These are phyloP conservation scores for Subanguina moxae DNA, from an alignment of 1,140 invertebrate species.

Conservation along the genomic window DNA sequence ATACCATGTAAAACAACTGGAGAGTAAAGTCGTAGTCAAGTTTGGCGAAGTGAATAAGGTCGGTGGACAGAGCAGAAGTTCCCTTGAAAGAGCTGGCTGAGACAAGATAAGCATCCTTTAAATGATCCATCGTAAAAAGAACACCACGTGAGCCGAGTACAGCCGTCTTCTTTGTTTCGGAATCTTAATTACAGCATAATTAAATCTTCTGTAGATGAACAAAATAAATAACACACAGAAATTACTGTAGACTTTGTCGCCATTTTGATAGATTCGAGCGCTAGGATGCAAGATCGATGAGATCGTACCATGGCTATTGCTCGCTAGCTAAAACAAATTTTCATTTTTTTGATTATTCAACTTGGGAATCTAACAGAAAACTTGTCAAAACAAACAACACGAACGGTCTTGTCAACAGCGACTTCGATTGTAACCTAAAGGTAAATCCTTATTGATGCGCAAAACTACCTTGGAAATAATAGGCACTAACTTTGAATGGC, in stretches of 20 bases:
- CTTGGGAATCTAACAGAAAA: conserved; percentile 20
- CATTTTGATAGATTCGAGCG: conserved; percentile 21
- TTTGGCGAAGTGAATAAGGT: conserved; percentile 20
- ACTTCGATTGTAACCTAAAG: conserved; percentile 22
- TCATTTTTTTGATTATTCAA: neutral
- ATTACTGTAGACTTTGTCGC: conserved; percentile 28
- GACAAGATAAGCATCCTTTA: conserved; percentile 29
- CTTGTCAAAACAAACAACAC: conserved; percentile 28
- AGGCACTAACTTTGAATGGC: conserved; percentile 22
- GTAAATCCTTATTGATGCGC: too few species aligned
- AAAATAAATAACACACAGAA: conserved; percentile 23
- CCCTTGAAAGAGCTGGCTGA: conserved; percentile 11
- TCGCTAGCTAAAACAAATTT: conserved; percentile 19
- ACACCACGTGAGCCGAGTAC: conserved; percentile 21
- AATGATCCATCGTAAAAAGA: conserved; percentile 28
- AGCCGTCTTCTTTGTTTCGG: conserved; percentile 15
- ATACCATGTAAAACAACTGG: conserved; percentile 16
- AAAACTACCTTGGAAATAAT: too few species aligned
- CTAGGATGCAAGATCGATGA: conserved; percentile 25
- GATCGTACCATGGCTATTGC: conserved; percentile 13
- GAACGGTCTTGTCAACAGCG: conserved; percentile 27
- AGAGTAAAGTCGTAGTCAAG: conserved; percentile 27
- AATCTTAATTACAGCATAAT: neutral
- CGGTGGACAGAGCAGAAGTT: conserved; percentile 29
- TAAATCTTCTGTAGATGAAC: neutral